Evolutionary conservation across 1,140 invertebrate genomes (phyloP).

Genomic region (Trichogramma pretiosum): DNA sequence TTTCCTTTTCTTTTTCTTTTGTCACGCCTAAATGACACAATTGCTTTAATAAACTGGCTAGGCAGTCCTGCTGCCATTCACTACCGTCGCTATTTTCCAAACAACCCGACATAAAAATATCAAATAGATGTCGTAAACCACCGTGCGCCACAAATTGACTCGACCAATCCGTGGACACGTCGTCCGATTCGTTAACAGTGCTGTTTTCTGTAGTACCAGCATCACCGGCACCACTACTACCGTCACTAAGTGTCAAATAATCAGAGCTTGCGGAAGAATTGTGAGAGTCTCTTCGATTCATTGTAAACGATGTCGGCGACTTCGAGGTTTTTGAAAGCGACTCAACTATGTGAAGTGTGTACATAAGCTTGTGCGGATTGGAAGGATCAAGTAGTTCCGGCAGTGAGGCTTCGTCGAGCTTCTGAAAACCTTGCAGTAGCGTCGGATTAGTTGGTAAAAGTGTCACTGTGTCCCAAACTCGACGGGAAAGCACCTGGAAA

Average conservation of each 20-base stretch:
- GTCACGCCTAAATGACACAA: conserved; percentile 75
- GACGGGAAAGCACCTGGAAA: conserved; percentile 66
- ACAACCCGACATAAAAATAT: conserved; percentile 81
- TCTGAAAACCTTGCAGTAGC: conserved; percentile 73
- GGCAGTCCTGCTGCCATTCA: conserved; percentile 90
- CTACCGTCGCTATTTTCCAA: conserved; percentile 58
- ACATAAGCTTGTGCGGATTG: conserved; percentile 89
- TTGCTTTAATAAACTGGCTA: conserved; percentile 75
- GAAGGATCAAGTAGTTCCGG: conserved; percentile 72
- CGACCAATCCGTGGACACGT: conserved; percentile 51
- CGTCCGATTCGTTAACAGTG: conserved; percentile 31
- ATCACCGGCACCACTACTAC: conserved; percentile 23
- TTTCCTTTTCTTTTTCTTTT: conserved; percentile 19
- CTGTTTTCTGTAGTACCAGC: conserved; percentile 27
- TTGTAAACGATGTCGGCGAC: conserved; percentile 11
- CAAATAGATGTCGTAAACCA: conserved; percentile 77
- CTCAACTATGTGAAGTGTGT: conserved; percentile 87
- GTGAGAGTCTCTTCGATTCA: conserved; percentile 8
- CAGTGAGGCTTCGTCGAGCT: conserved; percentile 55
- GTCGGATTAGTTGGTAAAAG: conserved; percentile 81
- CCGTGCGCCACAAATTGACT: conserved; percentile 76
- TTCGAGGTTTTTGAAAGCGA: conserved; percentile 45
- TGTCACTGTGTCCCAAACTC: conserved; percentile 90
- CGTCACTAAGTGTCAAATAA: conserved; percentile 27
- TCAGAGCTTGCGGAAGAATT: conserved; percentile 23